Base-by-base conservation (phyloP, 1,140 invertebrate genomes). In the Macrostomum lignano region DNA sequence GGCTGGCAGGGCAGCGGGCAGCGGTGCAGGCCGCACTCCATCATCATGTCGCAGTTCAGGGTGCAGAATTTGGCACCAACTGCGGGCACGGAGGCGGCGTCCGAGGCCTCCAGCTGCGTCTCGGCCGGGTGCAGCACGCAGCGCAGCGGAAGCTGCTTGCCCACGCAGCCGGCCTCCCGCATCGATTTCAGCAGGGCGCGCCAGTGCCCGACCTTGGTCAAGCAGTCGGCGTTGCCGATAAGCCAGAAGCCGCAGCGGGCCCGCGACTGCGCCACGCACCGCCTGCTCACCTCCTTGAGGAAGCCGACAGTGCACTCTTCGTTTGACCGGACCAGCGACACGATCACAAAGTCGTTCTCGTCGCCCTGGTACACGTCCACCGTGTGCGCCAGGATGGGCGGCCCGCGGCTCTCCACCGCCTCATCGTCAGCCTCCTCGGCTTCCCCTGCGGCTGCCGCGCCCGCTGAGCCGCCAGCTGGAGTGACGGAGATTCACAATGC, bases 321-420 rank as follows among this genome's bases (percentile, higher is more conserved):
- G 31, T 45, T 45, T 22, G 42, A 44, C 7, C 44, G 30, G 17
- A 45, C 44, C 4, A 46, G 36, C 6, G 44, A 45, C n/a, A 45
- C 10, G 3, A 45, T 13, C 14, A 45, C 35, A n/a, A 45, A 38
- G 25, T 45, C 38, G 22, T 45, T 45, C 36, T 45, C 44, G 19
- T 45, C 44, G 2, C 44, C 44, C 26, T 78, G 74, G 24, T 36
- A 44, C 35, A 44, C 44, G 25, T 45, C 44, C 9, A 45, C 41
- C 14, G 33, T 35, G 7, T 35, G 33, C 14, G 31, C 31, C 14
- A 35, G 14, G 5, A 9, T 31, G 7, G 14, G 14, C 6, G 9
- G 6, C 17, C 31, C 7, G 5, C n/a, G n/a, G n/a, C 7, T 6
- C 9, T 35, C 31, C n/a, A n/a, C n/a, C n/a, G n/a, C n/a, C n/a